Evolutionary conservation across 35 echinoderm and acorn worm species (phyloP).

Genomic region (Apostichopus japonicus): DNA sequence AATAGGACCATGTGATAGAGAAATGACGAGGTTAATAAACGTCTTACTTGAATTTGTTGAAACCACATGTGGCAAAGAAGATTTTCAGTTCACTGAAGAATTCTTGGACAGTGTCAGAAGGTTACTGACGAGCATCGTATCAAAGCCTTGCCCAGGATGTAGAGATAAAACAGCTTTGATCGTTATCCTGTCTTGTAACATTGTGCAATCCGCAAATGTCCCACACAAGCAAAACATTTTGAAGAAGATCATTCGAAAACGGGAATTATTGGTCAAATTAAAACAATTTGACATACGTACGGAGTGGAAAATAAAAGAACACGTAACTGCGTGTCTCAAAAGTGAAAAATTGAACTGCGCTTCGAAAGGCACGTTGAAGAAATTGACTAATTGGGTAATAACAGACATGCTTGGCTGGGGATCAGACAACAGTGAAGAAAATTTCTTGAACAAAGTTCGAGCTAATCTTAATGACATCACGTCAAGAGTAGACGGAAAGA

Average conservation of each 20-base stretch:
- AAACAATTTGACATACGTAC: too few species aligned
- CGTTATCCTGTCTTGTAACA: neutral
- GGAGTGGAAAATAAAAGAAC: too few species aligned
- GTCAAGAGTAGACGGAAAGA: neutral
- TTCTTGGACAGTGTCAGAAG: neutral
- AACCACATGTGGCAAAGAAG: neutral
- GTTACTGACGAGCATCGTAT: neutral
- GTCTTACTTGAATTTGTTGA: neutral
- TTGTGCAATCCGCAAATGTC: neutral
- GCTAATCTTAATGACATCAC: neutral
- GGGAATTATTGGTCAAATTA: too few species aligned
- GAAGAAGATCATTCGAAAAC: neutral
- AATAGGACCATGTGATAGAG: neutral
- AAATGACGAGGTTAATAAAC: neutral
- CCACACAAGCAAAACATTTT: neutral
- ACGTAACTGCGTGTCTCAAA: too few species aligned
- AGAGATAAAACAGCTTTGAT: neutral
- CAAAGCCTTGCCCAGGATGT: neutral
- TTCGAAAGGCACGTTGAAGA: neutral
- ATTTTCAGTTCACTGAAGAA: neutral
- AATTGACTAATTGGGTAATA: neutral
- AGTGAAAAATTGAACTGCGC: neutral
- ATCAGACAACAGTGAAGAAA: neutral
- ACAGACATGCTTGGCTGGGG: neutral
- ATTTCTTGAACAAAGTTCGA: constrained; percentile 15